These are phyloP conservation scores for Choristoneura rosaceana DNA, from an alignment of 2,888 invertebrate genomes.

Conservation along the genomic window DNA sequence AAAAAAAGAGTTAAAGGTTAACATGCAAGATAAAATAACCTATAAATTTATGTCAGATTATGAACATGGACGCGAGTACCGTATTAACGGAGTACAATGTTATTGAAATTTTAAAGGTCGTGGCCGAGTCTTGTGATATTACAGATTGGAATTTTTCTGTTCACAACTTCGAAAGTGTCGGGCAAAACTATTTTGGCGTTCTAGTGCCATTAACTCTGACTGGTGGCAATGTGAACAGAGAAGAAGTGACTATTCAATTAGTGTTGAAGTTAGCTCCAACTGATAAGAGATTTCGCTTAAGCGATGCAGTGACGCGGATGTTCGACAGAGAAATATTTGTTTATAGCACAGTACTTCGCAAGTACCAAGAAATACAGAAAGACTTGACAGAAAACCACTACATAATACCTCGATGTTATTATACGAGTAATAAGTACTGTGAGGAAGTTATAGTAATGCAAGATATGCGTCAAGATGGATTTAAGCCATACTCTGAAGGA, in stretches of 20 bases:
- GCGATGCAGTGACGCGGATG: conserved; percentile 71
- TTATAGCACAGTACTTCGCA: conserved; percentile 62
- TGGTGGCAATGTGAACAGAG: conserved; percentile 50
- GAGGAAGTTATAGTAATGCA: conserved; percentile 71
- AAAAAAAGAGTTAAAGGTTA: neutral
- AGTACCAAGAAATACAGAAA: conserved; percentile 59
- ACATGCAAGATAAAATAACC: neutral
- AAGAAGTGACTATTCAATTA: conserved; percentile 52
- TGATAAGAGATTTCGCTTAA: conserved; percentile 71
- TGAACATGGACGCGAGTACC: neutral
- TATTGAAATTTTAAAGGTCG: conserved; percentile 42
- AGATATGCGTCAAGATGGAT: conserved; percentile 67
- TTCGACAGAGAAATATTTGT: conserved; percentile 73
- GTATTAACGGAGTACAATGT: conserved; percentile 42
- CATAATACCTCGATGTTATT: conserved; percentile 67
- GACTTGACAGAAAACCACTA: conserved; percentile 48
- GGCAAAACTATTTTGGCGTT: conserved; percentile 77
- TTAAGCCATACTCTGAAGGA: conserved; percentile 58
- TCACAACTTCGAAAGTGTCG: conserved; percentile 63
- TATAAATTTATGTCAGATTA: conserved; percentile 3
- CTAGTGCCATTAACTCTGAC: conserved; percentile 65
- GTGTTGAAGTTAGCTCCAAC: conserved; percentile 75
- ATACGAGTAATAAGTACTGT: conserved; percentile 62
- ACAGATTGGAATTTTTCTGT: conserved; percentile 55
- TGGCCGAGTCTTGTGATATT: conserved; percentile 42